These are phyloP conservation scores for Aphelinus certus DNA, from an alignment of 1,140 invertebrate species.

Conservation along the genomic window DNA sequence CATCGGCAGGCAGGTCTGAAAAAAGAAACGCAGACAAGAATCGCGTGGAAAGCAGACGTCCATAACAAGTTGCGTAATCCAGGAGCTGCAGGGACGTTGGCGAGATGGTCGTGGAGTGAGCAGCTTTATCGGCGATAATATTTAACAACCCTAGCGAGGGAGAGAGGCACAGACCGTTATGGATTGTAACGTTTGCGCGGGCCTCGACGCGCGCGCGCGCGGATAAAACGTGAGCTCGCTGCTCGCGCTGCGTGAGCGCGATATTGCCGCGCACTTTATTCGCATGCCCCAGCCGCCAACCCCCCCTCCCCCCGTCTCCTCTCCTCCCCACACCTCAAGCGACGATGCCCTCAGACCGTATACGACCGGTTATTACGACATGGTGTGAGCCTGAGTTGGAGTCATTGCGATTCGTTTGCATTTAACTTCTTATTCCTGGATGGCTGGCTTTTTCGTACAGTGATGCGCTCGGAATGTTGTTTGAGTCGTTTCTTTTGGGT, in stretches of 20 bases:
- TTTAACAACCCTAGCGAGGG: slow-evolving; percentile 23
- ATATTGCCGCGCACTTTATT: not conserved
- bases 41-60: slow-evolving; percentile 35
- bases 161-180: slow-evolving; percentile 25
- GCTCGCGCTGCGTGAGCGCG: too few relatives aligned
- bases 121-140: slow-evolving; percentile 25
- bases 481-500: too few relatives aligned
- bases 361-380: too few relatives aligned
- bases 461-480: too few relatives aligned
- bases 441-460: too few relatives aligned
- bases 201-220: too few relatives aligned
- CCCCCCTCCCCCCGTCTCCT: too few relatives aligned
- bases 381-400: too few relatives aligned
- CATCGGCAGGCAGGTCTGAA: not conserved
- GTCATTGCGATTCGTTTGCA: too few relatives aligned
- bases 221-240: too few relatives aligned
- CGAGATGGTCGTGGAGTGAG: slow-evolving; percentile 25
- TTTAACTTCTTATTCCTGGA: too few relatives aligned
- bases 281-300: not conserved
- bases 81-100: slow-evolving; percentile 34
- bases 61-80: slow-evolving; percentile 17
- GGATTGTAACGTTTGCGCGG: slow-evolving; percentile 32
- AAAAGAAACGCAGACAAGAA: not conserved
- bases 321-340: not conserved
- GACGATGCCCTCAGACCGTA: not conserved